phyloP scores from a whole-genome alignment of 2,113 vertebrate species.

The Macaca nemestrina region DNA sequence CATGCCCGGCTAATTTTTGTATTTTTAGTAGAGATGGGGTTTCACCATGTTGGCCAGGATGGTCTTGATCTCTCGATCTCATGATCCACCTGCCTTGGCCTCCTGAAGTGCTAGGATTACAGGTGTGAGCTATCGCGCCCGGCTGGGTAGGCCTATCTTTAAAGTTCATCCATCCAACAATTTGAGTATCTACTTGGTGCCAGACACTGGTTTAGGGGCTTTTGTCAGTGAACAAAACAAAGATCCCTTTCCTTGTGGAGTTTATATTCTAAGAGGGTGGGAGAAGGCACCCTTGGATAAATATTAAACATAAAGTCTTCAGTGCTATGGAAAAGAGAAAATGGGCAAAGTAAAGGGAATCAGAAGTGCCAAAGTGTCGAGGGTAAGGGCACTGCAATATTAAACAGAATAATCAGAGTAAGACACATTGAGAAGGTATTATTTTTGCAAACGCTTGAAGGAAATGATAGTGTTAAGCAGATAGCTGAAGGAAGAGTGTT shows the following conservation, averaged over 20 bases:
- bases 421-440: background rate
- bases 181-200: background rate
- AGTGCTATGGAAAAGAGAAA: background rate
- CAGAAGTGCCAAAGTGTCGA: background rate
- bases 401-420: background rate
- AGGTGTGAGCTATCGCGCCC: too few relatives aligned
- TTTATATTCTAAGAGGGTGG: background rate
- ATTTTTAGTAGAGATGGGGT: too few relatives aligned
- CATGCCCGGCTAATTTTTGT: too few relatives aligned
- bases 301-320: conserved; percentile 3
- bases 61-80: too few relatives aligned
- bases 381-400: background rate
- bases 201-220: background rate
- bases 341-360: background rate
- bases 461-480: background rate
- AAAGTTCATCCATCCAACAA: background rate
- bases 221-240: background rate
- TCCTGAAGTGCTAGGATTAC: too few relatives aligned
- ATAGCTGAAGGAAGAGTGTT: background rate
- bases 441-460: background rate
- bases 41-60: too few relatives aligned
- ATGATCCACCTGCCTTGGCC: too few relatives aligned
- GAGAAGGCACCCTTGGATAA: background rate
- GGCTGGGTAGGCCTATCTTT: background rate
- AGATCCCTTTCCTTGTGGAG: background rate